A percentile compares a stretch with the other conserved stretches of the same genome.
phyloP scores from a whole-genome alignment of 2,888 invertebrate species.

The Chironomus riparius region DNA sequence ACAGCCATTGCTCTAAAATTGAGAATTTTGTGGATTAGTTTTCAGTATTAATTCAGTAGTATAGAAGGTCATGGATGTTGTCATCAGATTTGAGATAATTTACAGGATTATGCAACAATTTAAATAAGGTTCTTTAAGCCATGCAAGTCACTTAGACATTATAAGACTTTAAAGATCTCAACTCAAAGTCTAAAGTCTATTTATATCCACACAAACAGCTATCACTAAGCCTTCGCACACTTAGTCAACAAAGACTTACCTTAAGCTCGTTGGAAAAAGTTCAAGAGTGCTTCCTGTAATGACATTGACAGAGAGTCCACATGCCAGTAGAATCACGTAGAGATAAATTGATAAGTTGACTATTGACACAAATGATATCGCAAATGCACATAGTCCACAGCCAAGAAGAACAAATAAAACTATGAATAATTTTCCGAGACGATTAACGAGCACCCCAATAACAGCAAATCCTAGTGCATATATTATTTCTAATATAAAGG shows the following conservation, averaged over 20 bases:
- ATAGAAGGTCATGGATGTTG: too few relatives aligned
- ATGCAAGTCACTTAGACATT: too few relatives aligned
- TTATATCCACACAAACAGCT: too few relatives aligned
- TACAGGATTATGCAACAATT: too few relatives aligned
- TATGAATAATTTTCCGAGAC: conserved; percentile 14
- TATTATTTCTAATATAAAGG: conserved; percentile 15
- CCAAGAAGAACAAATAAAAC: conserved; percentile 10
- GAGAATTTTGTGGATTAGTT: not conserved
- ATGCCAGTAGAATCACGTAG: conserved; percentile 15
- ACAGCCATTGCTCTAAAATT: conserved; percentile 41
- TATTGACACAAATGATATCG: not conserved
- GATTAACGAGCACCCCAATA: conserved; percentile 14
- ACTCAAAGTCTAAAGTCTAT: too few relatives aligned
- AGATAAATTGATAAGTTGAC: conserved; percentile 13
- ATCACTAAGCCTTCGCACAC: too few relatives aligned
- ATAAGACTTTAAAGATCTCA: too few relatives aligned
- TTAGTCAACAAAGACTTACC: not conserved
- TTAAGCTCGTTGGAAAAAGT: conserved; percentile 12
- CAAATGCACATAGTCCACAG: conserved; percentile 12
- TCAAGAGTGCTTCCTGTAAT: conserved; percentile 7
- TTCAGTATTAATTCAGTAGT: too few relatives aligned
- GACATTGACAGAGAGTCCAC: conserved; percentile 7
- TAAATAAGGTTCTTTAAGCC: too few relatives aligned
- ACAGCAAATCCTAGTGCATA: conserved; percentile 21
- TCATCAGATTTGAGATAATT: too few relatives aligned